A percentile compares a stretch with the other conserved stretches of the same genome.
Conservation (phyloP, 2,888 invertebrate genomes). For the Microctonus aethiopoides region DNA sequence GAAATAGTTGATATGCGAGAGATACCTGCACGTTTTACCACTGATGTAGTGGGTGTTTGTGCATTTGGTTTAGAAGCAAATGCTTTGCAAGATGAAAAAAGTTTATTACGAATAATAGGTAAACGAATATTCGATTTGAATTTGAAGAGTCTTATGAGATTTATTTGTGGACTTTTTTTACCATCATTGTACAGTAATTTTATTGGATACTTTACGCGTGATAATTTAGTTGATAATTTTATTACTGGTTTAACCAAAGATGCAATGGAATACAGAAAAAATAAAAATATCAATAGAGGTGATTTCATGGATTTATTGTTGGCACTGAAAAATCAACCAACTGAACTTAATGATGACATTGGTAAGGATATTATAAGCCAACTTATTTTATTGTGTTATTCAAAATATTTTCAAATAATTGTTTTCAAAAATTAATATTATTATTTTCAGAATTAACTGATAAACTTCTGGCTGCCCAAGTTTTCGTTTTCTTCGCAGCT, state of each 20-base stretch:
- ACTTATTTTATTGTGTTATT: too few relatives aligned
- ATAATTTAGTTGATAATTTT: slow-evolving; percentile 51
- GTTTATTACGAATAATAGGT: slow-evolving; percentile 63
- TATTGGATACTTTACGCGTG: slow-evolving; percentile 41
- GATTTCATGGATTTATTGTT: slow-evolving; percentile 67
- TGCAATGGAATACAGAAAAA: slow-evolving; percentile 61
- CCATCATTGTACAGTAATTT: slow-evolving; percentile 47
- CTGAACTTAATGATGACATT: slow-evolving; percentile 46
- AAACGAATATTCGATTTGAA: slow-evolving; percentile 49
- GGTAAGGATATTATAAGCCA: too few relatives aligned
- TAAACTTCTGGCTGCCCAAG: slow-evolving; percentile 61
- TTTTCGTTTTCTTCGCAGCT: slow-evolving; percentile 67
- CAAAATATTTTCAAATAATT: too few relatives aligned
- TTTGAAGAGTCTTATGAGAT: slow-evolving; percentile 25
- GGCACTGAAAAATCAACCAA: slow-evolving; percentile 53
- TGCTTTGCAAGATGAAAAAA: slow-evolving; percentile 57
- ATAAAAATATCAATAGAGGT: slow-evolving; percentile 61
- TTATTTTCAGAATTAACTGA: slow-evolving; percentile 60
- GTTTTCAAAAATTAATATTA: too few relatives aligned
- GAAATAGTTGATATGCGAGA: slow-evolving; percentile 55
- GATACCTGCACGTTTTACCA: slow-evolving; percentile 64
- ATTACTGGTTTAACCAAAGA: slow-evolving; percentile 56
- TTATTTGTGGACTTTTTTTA: slow-evolving; percentile 16
- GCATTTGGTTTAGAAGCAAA: slow-evolving; percentile 67
- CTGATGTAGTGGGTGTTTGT: slow-evolving; percentile 67